Conservation (phyloP, 2,797 vertebrate genomes). For the Prunella strophiata region DNA sequence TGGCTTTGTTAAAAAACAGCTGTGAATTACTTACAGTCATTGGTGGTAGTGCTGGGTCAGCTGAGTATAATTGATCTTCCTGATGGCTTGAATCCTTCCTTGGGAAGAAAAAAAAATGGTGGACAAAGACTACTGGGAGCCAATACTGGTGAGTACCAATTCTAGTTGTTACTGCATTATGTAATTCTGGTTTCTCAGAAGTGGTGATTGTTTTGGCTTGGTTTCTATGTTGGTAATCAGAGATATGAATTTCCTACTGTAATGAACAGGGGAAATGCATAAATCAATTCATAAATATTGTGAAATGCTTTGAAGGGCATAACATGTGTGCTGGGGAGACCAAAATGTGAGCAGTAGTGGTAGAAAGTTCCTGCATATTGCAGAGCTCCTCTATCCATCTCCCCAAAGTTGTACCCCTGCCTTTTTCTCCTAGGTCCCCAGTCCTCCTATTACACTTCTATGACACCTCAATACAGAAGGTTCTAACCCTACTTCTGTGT, state of each 20-base stretch:
- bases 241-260: background rate
- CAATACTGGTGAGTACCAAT: background rate
- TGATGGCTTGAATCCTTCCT: accelerated
- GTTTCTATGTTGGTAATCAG: background rate
- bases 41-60: background rate
- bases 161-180: background rate
- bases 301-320: background rate
- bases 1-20: background rate
- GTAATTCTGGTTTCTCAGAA: background rate
- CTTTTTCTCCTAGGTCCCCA: background rate
- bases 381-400: background rate
- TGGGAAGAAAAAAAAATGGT: accelerated
- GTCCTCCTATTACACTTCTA: background rate
- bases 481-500: background rate
- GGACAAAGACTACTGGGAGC: accelerated
- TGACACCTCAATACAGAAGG: accelerated
- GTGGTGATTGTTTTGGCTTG: background rate
- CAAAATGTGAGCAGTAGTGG: background rate
- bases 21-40: background rate
- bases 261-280: background rate
- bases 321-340: accelerated
- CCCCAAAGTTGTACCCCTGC: accelerated
- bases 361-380: background rate
- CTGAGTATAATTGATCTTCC: background rate
- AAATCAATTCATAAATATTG: background rate